Conservation (phyloP, 2,797 vertebrate species). For the Cryptoprocta ferox region DNA sequence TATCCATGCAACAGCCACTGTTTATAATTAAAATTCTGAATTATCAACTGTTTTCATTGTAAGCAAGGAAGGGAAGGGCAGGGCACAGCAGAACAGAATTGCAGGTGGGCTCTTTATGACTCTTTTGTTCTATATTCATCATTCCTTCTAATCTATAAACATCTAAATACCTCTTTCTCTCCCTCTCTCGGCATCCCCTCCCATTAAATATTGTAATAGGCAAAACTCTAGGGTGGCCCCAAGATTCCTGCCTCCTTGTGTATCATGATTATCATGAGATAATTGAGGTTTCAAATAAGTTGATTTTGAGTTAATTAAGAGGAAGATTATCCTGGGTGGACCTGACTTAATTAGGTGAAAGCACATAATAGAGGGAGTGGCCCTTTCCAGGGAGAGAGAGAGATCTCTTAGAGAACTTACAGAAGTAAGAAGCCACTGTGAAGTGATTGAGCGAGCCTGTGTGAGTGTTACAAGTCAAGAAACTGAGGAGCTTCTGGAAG, state of each 20-base stretch:
- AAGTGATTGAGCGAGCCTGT: rapidly evolving
- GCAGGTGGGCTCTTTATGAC: constrained; percentile 15
- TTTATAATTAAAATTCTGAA: constrained; percentile 72
- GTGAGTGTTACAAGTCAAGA: not conserved
- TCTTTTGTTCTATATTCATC: not conserved
- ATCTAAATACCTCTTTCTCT: not conserved
- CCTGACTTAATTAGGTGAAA: constrained; percentile 12
- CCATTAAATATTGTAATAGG: not conserved
- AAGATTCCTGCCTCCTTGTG: not conserved
- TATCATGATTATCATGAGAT: not conserved
- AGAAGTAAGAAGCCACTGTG: not conserved
- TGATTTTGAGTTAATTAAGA: constrained; percentile 43
- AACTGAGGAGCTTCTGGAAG: not conserved
- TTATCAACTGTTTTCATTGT: constrained; percentile 70
- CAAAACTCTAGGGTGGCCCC: not conserved
- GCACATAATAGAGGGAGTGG: not conserved
- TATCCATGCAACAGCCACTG: constrained; percentile 67
- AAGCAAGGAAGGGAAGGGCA: constrained; percentile 46
- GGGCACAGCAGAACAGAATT: not conserved
- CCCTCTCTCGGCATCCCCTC: not conserved
- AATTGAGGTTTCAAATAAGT: not conserved
- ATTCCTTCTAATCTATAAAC: not conserved
- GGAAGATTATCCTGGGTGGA: not conserved
- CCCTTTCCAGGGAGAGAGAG: not conserved
- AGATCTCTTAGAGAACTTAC: not conserved